Evolutionary conservation across 2,797 vertebrate species (phyloP).

Genomic region (Poecilia picta): DNA sequence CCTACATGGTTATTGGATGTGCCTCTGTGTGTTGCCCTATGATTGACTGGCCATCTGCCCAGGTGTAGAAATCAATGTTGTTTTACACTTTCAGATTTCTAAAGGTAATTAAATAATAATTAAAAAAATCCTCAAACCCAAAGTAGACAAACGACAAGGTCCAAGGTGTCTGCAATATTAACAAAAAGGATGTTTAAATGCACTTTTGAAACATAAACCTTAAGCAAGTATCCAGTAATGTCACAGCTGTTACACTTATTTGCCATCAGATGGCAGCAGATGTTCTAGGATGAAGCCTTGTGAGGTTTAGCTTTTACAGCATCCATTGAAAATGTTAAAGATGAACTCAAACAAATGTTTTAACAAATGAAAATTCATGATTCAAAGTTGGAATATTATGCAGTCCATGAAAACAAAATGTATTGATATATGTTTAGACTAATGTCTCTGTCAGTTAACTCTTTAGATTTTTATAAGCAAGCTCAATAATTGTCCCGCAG

Average conservation of each 20-base stretch:
- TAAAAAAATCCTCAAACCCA: not conserved
- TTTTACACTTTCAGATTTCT: not conserved
- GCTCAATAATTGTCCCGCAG: not conserved
- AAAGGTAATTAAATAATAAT: not conserved
- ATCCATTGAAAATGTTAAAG: not conserved
- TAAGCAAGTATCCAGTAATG: not conserved
- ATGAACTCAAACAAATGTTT: not conserved
- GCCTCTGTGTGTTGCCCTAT: not conserved
- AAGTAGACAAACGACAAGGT: not conserved
- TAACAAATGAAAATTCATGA: too few species aligned
- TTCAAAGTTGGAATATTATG: too few species aligned
- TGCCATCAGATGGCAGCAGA: conserved; percentile 35
- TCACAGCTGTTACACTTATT: conserved; percentile 7
- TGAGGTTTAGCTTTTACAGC: not conserved
- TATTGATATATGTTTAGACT: not conserved
- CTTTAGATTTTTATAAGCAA: not conserved
- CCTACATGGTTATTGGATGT: not conserved
- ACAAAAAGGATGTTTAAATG: not conserved
- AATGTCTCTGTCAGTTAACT: not conserved
- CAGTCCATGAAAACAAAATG: too few species aligned
- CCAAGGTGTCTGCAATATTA: not conserved
- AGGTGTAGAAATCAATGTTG: not conserved
- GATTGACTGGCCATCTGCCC: not conserved
- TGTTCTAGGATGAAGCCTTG: not conserved
- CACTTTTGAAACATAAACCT: not conserved